Conservation (phyloP, 2,113 vertebrate genomes). For the Syngnathus typhle region DNA sequence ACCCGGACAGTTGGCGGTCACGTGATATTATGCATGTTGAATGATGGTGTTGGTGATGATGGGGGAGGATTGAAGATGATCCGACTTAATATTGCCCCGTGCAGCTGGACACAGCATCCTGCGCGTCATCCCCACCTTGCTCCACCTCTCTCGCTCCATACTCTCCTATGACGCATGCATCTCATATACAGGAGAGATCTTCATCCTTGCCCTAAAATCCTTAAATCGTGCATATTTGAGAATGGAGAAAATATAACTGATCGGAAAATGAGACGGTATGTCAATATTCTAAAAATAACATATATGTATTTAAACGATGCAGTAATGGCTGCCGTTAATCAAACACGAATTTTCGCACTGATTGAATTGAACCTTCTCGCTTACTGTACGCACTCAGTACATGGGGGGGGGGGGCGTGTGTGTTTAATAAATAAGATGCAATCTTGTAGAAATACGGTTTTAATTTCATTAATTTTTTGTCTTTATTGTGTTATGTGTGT, state of each 20-base stretch:
- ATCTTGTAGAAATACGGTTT: no score
- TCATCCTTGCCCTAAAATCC: background rate
- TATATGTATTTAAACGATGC: no score
- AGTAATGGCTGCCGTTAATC: no score
- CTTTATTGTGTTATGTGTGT: no score
- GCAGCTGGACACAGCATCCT: constrained; percentile 22
- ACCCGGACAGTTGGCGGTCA: constrained; percentile 22
- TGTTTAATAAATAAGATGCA: no score
- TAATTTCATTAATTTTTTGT: no score
- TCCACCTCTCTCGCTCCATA: background rate
- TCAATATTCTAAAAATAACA: background rate
- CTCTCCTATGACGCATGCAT: constrained; percentile 10
- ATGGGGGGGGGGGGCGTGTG: no score
- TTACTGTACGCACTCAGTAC: no score
- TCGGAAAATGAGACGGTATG: background rate
- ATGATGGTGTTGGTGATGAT: background rate
- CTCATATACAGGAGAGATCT: background rate
- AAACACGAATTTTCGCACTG: no score
- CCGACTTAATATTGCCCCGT: background rate
- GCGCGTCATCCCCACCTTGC: constrained; percentile 21
- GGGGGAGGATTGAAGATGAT: constrained; percentile 12
- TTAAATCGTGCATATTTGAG: background rate
- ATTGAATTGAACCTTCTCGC: no score
- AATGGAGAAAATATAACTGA: background rate
- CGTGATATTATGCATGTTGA: constrained; percentile 28